Base-by-base conservation (phyloP, 2,888 invertebrate genomes). In the Chromoteleia sp. region DNA sequence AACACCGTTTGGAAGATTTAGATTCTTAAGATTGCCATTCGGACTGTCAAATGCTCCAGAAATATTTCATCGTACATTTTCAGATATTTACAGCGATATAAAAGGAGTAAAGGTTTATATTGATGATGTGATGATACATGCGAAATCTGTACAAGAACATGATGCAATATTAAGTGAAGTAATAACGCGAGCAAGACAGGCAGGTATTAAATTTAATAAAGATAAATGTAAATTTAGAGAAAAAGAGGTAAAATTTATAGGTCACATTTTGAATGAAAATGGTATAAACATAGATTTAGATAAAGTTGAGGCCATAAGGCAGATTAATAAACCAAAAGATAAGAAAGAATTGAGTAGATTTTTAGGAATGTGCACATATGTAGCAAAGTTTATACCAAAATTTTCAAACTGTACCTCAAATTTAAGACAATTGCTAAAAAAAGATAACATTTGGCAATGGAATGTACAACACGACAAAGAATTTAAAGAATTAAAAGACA, bases 1-100 rank as follows among this genome's bases (percentile, higher is more conserved):
- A 36, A 88, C 86, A 0, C 85, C 85, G 0, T 85, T 87, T 54
- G 88, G 87, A 0, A 63, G 87, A 56, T 89, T 85, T 56, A 79
- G 77, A 43, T 88, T 86, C 52, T 12, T 79, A 29, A 59, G 85
- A 54, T 74, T 90, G 63, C 86, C 89, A 0, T 88, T 83, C 76
- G 79, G 81, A 6, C 59, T 83, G 1, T 76, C 52, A 30, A 58
- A 58, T 4, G 81, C 82, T 7, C 79, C 82, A 0, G 81, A 81
- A 25, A 75, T 84, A 1, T 68, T 68, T 68, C 68, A 56, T 21
- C 12, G 56, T 19, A 45, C 12, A 5, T 45, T 70, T 21, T 10
- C 30, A 3, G 43, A 56, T 1, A 56, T 54, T 6, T 87, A 59
- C 87, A 85, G 0, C 1, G 67, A 54, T 59, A 58, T 58, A 0